Percentiles rank a stretch among this genome's conserved stretches.
Evolutionary conservation across 2,888 invertebrate species (phyloP).

Genomic region (Calephelis perditalis): DNA sequence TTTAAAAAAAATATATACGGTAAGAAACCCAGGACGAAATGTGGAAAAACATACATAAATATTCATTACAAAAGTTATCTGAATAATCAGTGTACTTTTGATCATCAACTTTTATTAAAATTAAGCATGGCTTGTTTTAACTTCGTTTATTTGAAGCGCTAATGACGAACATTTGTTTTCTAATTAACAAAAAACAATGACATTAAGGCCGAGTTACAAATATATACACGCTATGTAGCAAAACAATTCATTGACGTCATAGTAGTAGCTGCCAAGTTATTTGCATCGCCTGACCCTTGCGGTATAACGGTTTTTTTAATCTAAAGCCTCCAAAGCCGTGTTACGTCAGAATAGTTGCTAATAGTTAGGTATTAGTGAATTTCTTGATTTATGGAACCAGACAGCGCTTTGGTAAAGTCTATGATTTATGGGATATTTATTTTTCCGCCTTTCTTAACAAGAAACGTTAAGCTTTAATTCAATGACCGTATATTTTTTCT

Average conservation of each 20-base stretch:
- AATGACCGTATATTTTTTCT: no score
- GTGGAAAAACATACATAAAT: no score
- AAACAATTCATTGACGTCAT: conserved; percentile 58
- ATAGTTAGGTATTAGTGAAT: conserved; percentile 7
- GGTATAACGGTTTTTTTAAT: conserved; percentile 10
- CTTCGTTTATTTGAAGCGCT: no score
- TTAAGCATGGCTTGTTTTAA: no score
- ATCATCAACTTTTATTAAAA: no score
- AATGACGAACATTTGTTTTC: neutral
- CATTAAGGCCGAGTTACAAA: conserved; percentile 25
- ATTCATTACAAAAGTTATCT: no score
- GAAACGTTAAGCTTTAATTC: no score
- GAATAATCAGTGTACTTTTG: no score
- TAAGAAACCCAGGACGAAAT: no score
- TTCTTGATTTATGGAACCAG: conserved; percentile 10
- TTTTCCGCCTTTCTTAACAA: neutral
- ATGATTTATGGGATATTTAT: neutral
- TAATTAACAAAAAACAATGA: neutral
- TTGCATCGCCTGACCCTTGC: conserved; percentile 4
- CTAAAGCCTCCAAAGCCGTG: conserved; percentile 1
- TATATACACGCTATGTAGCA: conserved; percentile 39
- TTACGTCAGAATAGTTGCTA: conserved; percentile 8
- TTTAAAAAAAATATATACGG: no score
- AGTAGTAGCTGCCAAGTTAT: conserved; percentile 27
- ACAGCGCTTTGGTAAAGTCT: neutral